Evolutionary conservation across 2,113 vertebrate species (phyloP).

Genomic region (Rhinolophus sinicus): DNA sequence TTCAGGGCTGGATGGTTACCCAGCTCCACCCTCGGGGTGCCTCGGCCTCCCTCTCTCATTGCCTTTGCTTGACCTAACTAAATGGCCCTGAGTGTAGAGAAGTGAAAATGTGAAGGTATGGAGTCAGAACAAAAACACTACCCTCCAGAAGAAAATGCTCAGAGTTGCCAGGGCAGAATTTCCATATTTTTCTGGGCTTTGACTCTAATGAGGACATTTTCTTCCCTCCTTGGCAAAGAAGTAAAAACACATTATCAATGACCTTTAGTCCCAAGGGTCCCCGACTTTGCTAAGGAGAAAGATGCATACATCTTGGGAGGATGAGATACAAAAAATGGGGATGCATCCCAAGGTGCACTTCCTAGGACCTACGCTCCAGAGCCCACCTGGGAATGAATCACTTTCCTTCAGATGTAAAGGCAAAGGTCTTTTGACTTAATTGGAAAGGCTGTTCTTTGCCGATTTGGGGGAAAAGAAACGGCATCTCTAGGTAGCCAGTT

Average conservation of each 20-base stretch:
- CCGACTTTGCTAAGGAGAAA: neutral
- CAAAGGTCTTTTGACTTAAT: constrained; percentile 34
- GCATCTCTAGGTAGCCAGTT: neutral
- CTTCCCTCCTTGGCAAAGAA: constrained; percentile 59
- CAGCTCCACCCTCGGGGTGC: neutral
- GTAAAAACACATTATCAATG: neutral
- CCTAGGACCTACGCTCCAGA: neutral
- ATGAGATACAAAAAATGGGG: neutral
- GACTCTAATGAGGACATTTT: constrained; percentile 42
- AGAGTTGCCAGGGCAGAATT: constrained; percentile 34
- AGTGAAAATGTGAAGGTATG: neutral
- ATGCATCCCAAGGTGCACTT: neutral
- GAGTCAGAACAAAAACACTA: neutral
- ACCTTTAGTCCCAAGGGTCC: neutral
- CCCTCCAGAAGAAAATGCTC: constrained; percentile 33
- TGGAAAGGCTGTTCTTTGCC: constrained; percentile 36
- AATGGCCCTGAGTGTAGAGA: neutral
- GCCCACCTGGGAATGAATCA: neutral
- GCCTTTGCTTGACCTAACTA: neutral
- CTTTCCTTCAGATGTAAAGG: constrained; percentile 9
- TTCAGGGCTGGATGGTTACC: neutral
- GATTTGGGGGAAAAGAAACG: neutral
- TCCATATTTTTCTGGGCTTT: constrained; percentile 49
- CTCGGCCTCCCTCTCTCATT: neutral
- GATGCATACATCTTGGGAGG: neutral